These are phyloP conservation scores for Phymastichus coffea DNA, from an alignment of 1,140 invertebrate genomes.

Conservation along the genomic window DNA sequence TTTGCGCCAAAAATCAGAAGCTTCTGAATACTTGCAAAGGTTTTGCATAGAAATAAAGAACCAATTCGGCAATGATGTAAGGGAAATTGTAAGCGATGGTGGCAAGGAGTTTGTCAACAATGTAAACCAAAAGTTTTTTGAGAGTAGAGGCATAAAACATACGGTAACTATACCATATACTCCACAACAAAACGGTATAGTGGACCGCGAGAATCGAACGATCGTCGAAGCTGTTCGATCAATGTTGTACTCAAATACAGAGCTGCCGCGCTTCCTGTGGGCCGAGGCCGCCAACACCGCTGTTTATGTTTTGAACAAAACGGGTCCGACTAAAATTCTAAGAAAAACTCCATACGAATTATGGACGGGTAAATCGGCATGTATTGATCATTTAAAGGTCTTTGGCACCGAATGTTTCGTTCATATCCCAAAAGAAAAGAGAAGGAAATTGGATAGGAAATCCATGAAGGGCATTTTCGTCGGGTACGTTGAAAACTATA, in stretches of 20 bases:
- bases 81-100: slow-evolving; percentile 18
- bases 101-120: slow-evolving; percentile 19
- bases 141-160: slow-evolving; percentile 7
- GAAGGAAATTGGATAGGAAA: no score
- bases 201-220: slow-evolving; percentile 11
- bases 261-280: background rate
- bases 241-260: background rate
- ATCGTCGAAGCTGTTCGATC: slow-evolving; percentile 1
- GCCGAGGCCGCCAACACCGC: slow-evolving; percentile 15
- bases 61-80: background rate
- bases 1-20: slow-evolving; percentile 30
- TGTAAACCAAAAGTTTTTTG: slow-evolving; percentile 4
- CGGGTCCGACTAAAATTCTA: background rate
- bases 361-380: background rate
- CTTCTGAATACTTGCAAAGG: slow-evolving; percentile 2
- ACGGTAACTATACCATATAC: background rate
- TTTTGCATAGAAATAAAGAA: slow-evolving; percentile 2
- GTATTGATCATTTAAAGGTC: background rate
- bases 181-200: slow-evolving; percentile 14
- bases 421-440: no score
- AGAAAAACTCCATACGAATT: background rate
- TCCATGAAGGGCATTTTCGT: no score
- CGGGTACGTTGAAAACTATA: no score
- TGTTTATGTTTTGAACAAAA: slow-evolving; percentile 18
- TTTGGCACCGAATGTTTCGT: background rate